These are phyloP conservation scores for Cheiracanthium punctorium DNA, from an alignment of 2,888 invertebrate genomes.

Conservation along the genomic window DNA sequence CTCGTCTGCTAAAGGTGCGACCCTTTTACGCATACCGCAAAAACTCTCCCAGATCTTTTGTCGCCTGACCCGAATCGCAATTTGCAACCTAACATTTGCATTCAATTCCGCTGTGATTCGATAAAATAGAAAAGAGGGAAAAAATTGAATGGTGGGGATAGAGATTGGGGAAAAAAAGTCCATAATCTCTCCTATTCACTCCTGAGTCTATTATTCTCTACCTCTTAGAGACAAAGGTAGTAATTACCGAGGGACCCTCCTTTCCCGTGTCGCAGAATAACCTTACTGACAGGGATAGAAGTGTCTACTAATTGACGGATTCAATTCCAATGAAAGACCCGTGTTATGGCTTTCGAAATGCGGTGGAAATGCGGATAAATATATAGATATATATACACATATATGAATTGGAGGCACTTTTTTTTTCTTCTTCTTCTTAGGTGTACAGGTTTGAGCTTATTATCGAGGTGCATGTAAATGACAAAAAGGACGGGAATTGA, in stretches of 20 bases:
- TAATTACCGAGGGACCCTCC: constrained; percentile 65
- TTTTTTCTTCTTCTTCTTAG: background rate
- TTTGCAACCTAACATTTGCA: constrained; percentile 52
- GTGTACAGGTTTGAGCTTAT: background rate
- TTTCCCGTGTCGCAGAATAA: constrained; percentile 63
- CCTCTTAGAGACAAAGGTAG: constrained; percentile 69
- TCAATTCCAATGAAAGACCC: constrained; percentile 43
- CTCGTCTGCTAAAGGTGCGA: constrained; percentile 16
- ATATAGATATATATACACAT: background rate
- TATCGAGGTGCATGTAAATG: constrained; percentile 12
- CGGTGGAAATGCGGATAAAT: constrained; percentile 9
- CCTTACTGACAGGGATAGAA: constrained; percentile 59
- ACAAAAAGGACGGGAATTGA: background rate
- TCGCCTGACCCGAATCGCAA: constrained; percentile 45
- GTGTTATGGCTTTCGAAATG: constrained; percentile 39
- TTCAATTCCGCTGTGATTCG: constrained; percentile 32
- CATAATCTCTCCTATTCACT: constrained; percentile 29
- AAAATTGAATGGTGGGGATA: constrained; percentile 14
- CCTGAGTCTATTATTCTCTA: constrained; percentile 45
- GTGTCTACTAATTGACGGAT: constrained; percentile 58
- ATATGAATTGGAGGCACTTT: background rate
- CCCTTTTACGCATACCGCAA: constrained; percentile 15
- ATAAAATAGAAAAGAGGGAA: constrained; percentile 20
- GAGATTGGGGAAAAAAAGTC: background rate
- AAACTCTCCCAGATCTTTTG: constrained; percentile 39